phyloP scores from a whole-genome alignment of 2,888 invertebrate genomes.

The Calliscelio sp. region DNA sequence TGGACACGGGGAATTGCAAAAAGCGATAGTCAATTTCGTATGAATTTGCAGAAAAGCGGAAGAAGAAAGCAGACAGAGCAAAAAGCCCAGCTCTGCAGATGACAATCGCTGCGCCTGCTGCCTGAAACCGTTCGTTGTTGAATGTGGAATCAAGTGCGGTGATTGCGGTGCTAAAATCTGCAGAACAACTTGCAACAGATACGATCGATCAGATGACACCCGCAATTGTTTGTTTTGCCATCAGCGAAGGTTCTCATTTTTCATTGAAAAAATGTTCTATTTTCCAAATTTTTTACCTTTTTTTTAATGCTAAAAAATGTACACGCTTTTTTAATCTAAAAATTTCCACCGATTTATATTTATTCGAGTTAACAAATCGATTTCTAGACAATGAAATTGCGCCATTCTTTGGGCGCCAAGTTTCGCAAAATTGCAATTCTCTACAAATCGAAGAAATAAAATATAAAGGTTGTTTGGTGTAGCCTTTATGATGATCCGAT shows the following conservation, averaged over 20 bases:
- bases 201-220: slow-evolving; percentile 80
- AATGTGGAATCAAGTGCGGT: slow-evolving; percentile 80
- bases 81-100: slow-evolving; percentile 69
- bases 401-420: no score
- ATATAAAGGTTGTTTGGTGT: no score
- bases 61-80: slow-evolving; percentile 62
- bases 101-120: slow-evolving; percentile 83
- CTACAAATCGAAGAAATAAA: no score
- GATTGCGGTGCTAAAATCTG: slow-evolving; percentile 82
- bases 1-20: slow-evolving; percentile 30
- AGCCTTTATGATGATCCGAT: not conserved
- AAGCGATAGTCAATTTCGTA: slow-evolving; percentile 50
- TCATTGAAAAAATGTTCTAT: no score
- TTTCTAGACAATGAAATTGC: no score
- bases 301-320: no score
- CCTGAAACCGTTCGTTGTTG: slow-evolving; percentile 81
- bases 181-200: slow-evolving; percentile 82
- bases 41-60: slow-evolving; percentile 78
- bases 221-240: slow-evolving; percentile 84
- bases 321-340: no score
- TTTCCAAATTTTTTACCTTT: no score
- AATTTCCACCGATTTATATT: no score
- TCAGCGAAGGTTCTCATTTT: slow-evolving; percentile 82
- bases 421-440: no score
- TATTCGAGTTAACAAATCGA: no score